Percentiles rank a stretch among this genome's conserved stretches.
These are phyloP conservation scores for Lamellibrachia satsuma DNA, from an alignment of 2,888 invertebrate genomes.

Conservation along the genomic window DNA sequence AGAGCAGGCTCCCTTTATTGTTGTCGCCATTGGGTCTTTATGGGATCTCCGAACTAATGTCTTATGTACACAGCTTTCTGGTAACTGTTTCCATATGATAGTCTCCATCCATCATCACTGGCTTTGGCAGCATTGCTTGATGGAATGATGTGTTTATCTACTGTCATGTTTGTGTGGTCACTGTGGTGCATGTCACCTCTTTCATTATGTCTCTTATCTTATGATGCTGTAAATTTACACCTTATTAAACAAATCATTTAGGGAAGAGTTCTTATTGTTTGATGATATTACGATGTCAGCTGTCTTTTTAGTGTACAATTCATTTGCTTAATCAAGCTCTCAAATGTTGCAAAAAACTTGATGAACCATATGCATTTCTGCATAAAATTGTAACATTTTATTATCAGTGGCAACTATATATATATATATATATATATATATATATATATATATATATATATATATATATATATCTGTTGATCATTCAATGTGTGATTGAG, in stretches of 20 bases:
- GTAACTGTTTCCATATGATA: background rate
- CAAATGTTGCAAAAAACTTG: background rate
- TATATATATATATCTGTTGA: background rate
- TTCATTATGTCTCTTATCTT: background rate
- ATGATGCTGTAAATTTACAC: background rate
- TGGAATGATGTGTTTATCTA: background rate
- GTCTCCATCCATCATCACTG: background rate
- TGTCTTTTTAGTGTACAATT: background rate
- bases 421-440: background rate
- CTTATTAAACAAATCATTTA: conserved; percentile 7
- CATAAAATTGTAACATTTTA: background rate
- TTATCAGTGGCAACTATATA: background rate
- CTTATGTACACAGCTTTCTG: background rate
- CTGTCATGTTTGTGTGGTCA: background rate
- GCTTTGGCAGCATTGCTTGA: background rate
- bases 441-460: background rate
- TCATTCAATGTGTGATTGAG: background rate
- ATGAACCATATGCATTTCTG: background rate
- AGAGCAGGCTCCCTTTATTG: background rate
- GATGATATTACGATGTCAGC: background rate
- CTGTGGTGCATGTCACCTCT: background rate
- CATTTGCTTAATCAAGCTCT: background rate
- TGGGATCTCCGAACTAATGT: background rate
- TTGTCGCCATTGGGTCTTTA: background rate
- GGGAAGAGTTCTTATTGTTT: background rate